phyloP scores from a whole-genome alignment of 1,140 invertebrate genomes.

The Argopecten irradians region DNA sequence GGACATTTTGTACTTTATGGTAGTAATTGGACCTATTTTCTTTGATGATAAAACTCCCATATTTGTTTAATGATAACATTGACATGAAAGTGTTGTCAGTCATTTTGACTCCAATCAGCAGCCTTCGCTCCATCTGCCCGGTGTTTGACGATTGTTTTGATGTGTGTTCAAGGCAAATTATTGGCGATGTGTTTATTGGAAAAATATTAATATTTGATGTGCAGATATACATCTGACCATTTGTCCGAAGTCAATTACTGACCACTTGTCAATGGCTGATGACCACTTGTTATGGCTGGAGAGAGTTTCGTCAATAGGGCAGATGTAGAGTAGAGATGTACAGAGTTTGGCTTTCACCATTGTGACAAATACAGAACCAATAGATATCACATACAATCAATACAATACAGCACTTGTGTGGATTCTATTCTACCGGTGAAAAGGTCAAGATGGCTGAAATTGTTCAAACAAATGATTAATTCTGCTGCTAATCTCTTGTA shows the following conservation, averaged over 20 bases:
- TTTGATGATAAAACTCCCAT: neutral
- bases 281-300: neutral
- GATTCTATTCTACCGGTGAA: neutral
- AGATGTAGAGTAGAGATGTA: neutral
- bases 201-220: constrained; percentile 4
- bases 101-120: neutral
- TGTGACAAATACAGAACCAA: neutral
- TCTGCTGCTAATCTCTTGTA: too few relatives aligned
- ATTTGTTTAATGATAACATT: neutral
- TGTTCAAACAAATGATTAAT: neutral
- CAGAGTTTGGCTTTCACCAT: neutral
- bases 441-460: neutral
- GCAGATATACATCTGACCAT: constrained; percentile 16
- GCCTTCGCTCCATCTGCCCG: neutral
- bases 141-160: neutral
- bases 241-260: neutral
- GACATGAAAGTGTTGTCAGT: neutral
- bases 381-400: neutral
- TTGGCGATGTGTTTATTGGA: neutral
- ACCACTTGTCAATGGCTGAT: constrained; percentile 5
- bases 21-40: neutral
- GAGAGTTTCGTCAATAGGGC: neutral
- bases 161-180: neutral
- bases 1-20: neutral
- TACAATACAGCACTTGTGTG: neutral